A percentile compares a stretch with the other conserved stretches of the same genome.
These are phyloP conservation scores for Xylota sylvarum DNA, from an alignment of 2,888 invertebrate species.

Conservation along the genomic window DNA sequence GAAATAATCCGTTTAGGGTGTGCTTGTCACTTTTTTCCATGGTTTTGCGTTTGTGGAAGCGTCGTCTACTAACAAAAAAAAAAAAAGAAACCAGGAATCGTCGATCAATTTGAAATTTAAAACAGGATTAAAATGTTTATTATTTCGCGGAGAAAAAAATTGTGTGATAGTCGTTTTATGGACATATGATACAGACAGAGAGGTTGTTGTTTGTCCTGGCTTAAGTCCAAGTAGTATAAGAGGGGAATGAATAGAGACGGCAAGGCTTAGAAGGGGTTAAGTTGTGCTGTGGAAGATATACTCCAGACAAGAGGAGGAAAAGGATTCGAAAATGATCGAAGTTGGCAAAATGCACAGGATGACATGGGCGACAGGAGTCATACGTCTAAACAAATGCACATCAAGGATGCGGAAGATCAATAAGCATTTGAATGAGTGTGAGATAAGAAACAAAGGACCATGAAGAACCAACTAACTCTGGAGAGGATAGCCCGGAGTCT, in stretches of 20 bases:
- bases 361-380: too few species aligned
- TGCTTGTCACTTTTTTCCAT: conserved; percentile 70
- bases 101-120: conserved; percentile 76
- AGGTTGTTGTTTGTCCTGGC: neutral
- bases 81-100: conserved; percentile 45
- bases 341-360: too few species aligned
- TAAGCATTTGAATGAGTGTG: too few species aligned
- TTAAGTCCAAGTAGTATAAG: neutral
- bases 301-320: too few species aligned
- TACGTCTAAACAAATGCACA: too few species aligned
- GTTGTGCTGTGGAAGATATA: too few species aligned
- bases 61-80: conserved; percentile 4
- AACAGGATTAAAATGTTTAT: conserved; percentile 75
- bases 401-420: too few species aligned
- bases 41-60: conserved; percentile 35
- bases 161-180: conserved; percentile 36
- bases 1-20: conserved; percentile 83
- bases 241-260: neutral
- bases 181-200: conserved; percentile 49
- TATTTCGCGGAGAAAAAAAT: conserved; percentile 58
- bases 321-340: too few species aligned
- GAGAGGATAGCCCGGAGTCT: too few species aligned
- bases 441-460: too few species aligned
- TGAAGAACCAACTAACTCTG: too few species aligned
- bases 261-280: too few species aligned